phyloP scores from a whole-genome alignment of 1,140 invertebrate genomes.

The Drosophila cardini region DNA sequence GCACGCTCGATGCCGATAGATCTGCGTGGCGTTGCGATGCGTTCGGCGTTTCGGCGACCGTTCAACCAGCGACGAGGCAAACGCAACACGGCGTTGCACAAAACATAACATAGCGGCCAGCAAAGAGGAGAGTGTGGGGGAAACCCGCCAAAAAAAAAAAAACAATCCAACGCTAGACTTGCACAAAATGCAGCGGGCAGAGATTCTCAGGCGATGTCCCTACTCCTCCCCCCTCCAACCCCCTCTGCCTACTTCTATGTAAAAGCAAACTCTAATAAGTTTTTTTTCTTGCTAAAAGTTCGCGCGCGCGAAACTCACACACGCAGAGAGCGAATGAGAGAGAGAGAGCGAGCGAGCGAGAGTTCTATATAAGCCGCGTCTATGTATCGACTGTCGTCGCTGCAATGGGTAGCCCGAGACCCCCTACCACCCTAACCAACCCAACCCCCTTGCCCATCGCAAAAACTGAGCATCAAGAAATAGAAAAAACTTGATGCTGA shows the following conservation, averaged over 20 bases:
- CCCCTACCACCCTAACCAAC: not conserved
- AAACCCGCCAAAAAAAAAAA: constrained; percentile 75
- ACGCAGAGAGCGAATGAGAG: constrained; percentile 23
- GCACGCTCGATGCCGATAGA: constrained; percentile 80
- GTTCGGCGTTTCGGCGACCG: constrained; percentile 73
- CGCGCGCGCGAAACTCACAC: constrained; percentile 69
- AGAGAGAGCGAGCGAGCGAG: constrained; percentile 5
- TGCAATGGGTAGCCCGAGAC: constrained; percentile 23
- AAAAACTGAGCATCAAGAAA: constrained; percentile 67
- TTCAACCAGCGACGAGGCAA: constrained; percentile 31
- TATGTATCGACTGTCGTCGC: constrained; percentile 58
- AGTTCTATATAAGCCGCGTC: constrained; percentile 38
- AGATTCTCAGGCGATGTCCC: constrained; percentile 14
- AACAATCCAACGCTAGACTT: constrained; percentile 57
- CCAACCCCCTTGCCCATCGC: not conserved
- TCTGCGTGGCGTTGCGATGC: constrained; percentile 49
- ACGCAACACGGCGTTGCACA: constrained; percentile 40
- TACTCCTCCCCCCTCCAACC: not conserved
- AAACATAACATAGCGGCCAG: constrained; percentile 4
- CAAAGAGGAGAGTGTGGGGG: not conserved
- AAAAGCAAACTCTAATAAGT: constrained; percentile 69
- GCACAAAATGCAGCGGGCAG: constrained; percentile 70
- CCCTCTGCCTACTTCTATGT: constrained; percentile 51
- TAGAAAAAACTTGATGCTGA: constrained; percentile 77
- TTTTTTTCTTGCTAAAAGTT: constrained; percentile 78